Conservation (phyloP, 2,113 vertebrate species). For the Pituophis catenifer region DNA sequence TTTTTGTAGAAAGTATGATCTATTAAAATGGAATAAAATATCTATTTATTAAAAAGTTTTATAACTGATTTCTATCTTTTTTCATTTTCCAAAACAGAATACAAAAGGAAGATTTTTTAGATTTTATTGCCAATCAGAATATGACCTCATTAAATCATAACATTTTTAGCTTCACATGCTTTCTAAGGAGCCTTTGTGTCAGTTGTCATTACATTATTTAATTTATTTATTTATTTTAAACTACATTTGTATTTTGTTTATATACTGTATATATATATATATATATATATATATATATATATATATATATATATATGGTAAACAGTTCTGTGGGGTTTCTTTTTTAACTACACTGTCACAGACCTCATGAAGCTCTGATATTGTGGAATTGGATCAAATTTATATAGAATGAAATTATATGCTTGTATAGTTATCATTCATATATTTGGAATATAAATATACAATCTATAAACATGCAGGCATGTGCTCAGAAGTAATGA, state of each 20-base stretch:
- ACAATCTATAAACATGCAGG: not conserved
- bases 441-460: not conserved
- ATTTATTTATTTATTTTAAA: not conserved
- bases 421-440: not conserved
- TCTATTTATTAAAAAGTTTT: not conserved
- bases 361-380: not conserved
- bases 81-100: not conserved
- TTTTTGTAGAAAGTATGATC: not conserved
- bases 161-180: not conserved
- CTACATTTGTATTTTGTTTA: not conserved
- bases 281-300: not conserved
- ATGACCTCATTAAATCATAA: not conserved
- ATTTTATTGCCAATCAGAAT: not conserved
- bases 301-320: not conserved
- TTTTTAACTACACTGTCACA: not conserved
- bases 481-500: not conserved
- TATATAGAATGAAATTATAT: not conserved
- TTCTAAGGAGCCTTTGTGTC: not conserved
- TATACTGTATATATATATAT: not conserved
- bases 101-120: not conserved
- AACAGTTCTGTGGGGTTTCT: not conserved
- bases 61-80: not conserved
- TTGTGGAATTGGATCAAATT: not conserved
- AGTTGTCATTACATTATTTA: not conserved
- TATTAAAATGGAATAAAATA: not conserved